Evolutionary conservation across 1,140 invertebrate genomes (phyloP).

Genomic region (Antheraea mylitta): DNA sequence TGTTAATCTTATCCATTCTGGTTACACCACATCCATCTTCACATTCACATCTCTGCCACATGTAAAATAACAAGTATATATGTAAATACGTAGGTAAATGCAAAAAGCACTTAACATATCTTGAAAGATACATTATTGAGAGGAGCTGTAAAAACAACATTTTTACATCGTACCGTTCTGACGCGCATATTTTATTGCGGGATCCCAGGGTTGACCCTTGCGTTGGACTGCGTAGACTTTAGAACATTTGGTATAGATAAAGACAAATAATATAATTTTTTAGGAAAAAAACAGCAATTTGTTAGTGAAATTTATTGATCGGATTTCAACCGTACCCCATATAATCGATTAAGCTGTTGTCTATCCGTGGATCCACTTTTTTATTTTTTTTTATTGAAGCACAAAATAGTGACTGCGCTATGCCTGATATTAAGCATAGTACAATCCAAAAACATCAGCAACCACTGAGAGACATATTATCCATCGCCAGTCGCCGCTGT

Average conservation of each 20-base stretch:
- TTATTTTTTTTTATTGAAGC: no score
- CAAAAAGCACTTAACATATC: slow-evolving; percentile 58
- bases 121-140: slow-evolving; percentile 70
- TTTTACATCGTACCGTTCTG: slow-evolving; percentile 62
- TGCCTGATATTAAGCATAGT: no score
- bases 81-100: slow-evolving; percentile 26
- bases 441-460: no score
- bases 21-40: no score
- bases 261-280: not conserved
- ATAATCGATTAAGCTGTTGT: no score
- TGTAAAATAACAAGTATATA: slow-evolving; percentile 21
- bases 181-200: slow-evolving; percentile 73
- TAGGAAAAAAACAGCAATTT: not conserved
- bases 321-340: no score
- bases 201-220: slow-evolving; percentile 59
- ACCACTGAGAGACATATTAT: no score
- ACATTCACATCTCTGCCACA: not conserved
- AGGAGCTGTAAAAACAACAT: slow-evolving; percentile 68
- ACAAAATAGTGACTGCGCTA: no score
- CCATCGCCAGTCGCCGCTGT: no score
- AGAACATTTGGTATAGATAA: slow-evolving; percentile 29
- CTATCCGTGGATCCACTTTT: no score
- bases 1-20: no score
- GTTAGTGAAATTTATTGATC: not conserved
- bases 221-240: slow-evolving; percentile 42